Conservation (phyloP, 1,140 invertebrate genomes). For the Pachypsylla venusta region DNA sequence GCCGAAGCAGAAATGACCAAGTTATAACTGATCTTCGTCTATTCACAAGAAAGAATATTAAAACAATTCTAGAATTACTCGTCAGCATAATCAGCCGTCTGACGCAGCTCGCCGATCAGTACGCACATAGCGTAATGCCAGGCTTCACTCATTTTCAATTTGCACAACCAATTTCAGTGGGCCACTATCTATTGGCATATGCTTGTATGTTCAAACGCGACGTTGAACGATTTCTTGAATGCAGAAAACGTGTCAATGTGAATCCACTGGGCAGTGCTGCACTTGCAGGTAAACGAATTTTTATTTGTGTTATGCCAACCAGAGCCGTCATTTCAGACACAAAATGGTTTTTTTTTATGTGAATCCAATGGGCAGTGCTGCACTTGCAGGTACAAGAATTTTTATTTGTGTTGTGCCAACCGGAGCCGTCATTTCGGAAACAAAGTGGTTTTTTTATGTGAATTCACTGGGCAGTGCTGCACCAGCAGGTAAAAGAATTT, state of each 20-base stretch:
- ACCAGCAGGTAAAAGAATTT: constrained; percentile 41
- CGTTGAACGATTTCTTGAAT: constrained; percentile 37
- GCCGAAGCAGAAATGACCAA: constrained; percentile 71
- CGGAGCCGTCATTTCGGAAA: no score
- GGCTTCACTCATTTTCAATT: constrained; percentile 74
- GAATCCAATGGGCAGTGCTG: constrained; percentile 61
- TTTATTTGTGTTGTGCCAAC: no score
- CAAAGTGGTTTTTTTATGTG: no score
- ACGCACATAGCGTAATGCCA: constrained; percentile 56
- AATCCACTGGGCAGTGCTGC: constrained; percentile 66
- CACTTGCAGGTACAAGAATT: constrained; percentile 45
- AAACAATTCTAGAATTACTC: neutral
- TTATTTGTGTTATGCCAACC: no score
- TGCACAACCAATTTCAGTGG: constrained; percentile 66
- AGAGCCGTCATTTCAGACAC: no score
- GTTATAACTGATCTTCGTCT: neutral
- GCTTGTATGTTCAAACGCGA: constrained; percentile 47
- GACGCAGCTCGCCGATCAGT: constrained; percentile 32
- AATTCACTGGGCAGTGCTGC: constrained; percentile 66
- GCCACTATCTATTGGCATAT: constrained; percentile 63
- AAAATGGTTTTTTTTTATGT: no score
- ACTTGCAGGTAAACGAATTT: constrained; percentile 41
- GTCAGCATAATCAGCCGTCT: neutral
- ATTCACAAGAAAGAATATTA: neutral
- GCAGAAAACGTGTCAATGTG: constrained; percentile 36